Base-by-base conservation (phyloP, 2,888 invertebrate genomes). In the Aspidiotus destructor region DNA sequence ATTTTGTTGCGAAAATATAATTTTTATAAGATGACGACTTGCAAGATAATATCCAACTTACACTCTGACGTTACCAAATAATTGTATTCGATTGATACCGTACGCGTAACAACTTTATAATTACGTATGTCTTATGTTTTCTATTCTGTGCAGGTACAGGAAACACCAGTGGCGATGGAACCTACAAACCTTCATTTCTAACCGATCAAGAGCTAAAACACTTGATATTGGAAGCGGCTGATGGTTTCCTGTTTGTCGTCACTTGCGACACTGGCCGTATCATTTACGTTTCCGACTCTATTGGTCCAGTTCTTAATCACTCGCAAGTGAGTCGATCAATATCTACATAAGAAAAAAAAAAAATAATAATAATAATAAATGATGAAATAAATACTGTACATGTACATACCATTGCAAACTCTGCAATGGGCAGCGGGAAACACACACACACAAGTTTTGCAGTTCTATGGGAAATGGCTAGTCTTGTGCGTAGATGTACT, bases 121-220 rank as follows among this genome's bases (percentile, higher is more conserved):
- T 16, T 8, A 8, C 42, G 16, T 7, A 2, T 41, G 8, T 61
- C n/a, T 57, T 57, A 11, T 57, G 1, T 57, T 17, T 57, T 57
- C 7, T 7, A 5, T 57, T 57, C 16, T n/a, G 5, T 69, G 17
- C 77, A 92, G 93, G 93, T 73, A 95, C 96, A 52, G 96, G 96
- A 57, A 96, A 97, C 78, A 95, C 96, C n/a, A 91, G 89, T 73
- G 87, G 88, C 58, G 96, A 97, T 79, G 95, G 95, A 64, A 91
- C 95, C 6, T 99, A 96, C 80, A 98, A 98, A 77, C 99, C 99
- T 28, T 97, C 97, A 13, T 99, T 99, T 79, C 83, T 99, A 71
- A 98, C 98, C 68, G 99, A 99, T 80, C 97, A 99, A 79, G 99
- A 99, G 79, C 81, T 99, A 73, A 99, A 99, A 79, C 98, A 99